Evolutionary conservation across 1,140 invertebrate species (phyloP).

Genomic region (Musca vetustissima): DNA sequence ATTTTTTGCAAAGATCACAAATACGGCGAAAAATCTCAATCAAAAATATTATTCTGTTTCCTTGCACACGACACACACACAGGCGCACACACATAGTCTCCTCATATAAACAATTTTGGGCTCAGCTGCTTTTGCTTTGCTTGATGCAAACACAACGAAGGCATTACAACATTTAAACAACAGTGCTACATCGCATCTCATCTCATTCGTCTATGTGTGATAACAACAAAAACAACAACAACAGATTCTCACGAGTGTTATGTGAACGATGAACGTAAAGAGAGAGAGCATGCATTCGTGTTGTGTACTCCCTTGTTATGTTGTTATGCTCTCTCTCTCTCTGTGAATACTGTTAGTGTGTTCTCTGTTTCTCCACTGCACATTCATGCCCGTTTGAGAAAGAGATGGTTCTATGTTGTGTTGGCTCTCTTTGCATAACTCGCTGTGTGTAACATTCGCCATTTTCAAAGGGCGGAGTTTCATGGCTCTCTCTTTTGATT

Average conservation of each 20-base stretch:
- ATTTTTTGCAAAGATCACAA: not conserved
- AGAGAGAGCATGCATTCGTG: too few relatives aligned
- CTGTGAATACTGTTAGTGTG: too few relatives aligned
- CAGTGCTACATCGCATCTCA: too few relatives aligned
- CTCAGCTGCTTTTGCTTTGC: not conserved
- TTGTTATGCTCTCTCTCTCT: too few relatives aligned
- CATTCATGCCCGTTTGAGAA: not conserved
- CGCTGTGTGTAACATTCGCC: slow-evolving; percentile 13
- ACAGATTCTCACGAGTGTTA: not conserved
- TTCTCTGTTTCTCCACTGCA: not conserved
- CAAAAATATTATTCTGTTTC: too few relatives aligned
- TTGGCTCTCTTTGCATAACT: too few relatives aligned
- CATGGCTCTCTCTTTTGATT: slow-evolving; percentile 9
- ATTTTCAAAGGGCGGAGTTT: slow-evolving; percentile 20
- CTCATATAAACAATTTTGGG: not conserved
- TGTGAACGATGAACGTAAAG: too few relatives aligned
- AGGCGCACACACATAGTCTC: too few relatives aligned
- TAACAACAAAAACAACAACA: not conserved
- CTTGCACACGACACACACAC: too few relatives aligned
- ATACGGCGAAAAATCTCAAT: not conserved
- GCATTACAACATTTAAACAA: too few relatives aligned
- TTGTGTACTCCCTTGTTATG: too few relatives aligned
- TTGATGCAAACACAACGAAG: not conserved
- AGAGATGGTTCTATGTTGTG: not conserved
- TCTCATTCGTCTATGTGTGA: not conserved